A percentile compares a stretch with the other conserved stretches of the same genome.
Evolutionary conservation across 2,797 vertebrate species (phyloP).

Genomic region (Botia kubotai): DNA sequence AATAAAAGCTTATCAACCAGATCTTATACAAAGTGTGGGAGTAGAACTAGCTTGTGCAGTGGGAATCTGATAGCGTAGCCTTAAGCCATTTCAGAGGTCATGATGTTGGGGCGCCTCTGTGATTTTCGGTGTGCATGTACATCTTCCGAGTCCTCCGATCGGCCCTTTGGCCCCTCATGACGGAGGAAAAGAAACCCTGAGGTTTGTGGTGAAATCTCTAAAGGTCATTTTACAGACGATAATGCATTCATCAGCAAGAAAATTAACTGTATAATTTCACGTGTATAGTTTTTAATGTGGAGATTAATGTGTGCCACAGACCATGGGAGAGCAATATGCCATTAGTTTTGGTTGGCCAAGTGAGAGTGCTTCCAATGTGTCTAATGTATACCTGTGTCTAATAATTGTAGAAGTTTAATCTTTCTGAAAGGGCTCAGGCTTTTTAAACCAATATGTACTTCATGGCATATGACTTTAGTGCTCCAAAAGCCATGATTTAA

Average conservation of each 20-base stretch:
- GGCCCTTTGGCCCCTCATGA: conserved; percentile 43
- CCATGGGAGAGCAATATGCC: conserved; percentile 40
- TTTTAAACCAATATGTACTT: conserved; percentile 34
- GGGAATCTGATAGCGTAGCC: conserved; percentile 33
- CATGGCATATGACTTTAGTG: conserved; percentile 24
- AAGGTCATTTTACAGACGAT: conserved; percentile 46
- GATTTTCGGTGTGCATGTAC: not conserved
- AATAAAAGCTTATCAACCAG: conserved; percentile 43
- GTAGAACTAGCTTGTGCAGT: conserved; percentile 36
- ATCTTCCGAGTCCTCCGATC: conserved; percentile 38
- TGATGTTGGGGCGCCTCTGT: not conserved
- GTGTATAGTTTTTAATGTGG: conserved; percentile 35
- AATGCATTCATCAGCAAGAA: conserved; percentile 57
- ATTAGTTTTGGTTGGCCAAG: conserved; percentile 44
- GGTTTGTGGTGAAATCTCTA: conserved; percentile 35
- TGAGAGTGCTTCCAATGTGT: conserved; percentile 36
- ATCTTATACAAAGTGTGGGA: conserved; percentile 49
- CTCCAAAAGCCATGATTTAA: not conserved
- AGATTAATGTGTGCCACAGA: conserved; percentile 39
- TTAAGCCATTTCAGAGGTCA: conserved; percentile 43
- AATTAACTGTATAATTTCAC: conserved; percentile 51
- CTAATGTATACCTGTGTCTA: conserved; percentile 39
- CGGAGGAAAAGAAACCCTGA: conserved; percentile 65
- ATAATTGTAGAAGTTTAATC: conserved; percentile 48
- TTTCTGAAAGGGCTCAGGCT: conserved; percentile 23